Conservation (phyloP, 2,888 invertebrate species). For the Drosophila kokeensis region DNA sequence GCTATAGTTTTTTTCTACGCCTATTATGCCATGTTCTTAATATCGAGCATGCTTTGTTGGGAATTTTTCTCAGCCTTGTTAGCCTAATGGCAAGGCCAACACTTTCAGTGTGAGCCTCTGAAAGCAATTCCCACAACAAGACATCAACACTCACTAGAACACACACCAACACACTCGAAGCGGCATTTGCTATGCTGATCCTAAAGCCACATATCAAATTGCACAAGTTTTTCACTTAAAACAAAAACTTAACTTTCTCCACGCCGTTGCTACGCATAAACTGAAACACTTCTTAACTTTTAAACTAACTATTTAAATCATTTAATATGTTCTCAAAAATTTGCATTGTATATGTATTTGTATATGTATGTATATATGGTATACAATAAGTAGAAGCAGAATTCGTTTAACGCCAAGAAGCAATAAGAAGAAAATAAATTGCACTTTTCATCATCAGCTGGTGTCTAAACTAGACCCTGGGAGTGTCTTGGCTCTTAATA, state of each 20-base stretch:
- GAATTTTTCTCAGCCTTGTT: constrained; percentile 61
- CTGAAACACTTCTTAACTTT: background rate
- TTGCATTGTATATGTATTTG: no score
- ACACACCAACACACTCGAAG: background rate
- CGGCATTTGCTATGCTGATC: constrained; percentile 52
- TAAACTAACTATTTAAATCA: background rate
- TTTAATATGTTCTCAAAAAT: background rate
- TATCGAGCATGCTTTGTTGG: constrained; percentile 25
- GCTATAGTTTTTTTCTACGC: constrained; percentile 15
- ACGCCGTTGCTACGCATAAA: background rate
- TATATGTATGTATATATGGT: background rate
- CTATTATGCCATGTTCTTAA: constrained; percentile 30
- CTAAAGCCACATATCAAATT: constrained; percentile 62
- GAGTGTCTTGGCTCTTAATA: constrained; percentile 33
- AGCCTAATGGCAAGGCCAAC: constrained; percentile 73
- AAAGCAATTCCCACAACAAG: constrained; percentile 54
- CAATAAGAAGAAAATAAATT: constrained; percentile 11
- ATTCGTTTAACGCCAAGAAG: constrained; percentile 6
- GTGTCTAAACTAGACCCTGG: constrained; percentile 13
- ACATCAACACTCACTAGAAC: constrained; percentile 1
- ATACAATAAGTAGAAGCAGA: background rate
- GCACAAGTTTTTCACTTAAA: constrained; percentile 46
- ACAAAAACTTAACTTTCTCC: constrained; percentile 16
- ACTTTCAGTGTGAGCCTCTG: constrained; percentile 59
- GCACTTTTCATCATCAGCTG: constrained; percentile 33